These are phyloP conservation scores for Dasyurus viverrinus DNA, from an alignment of 2,113 vertebrate species.

Conservation along the genomic window DNA sequence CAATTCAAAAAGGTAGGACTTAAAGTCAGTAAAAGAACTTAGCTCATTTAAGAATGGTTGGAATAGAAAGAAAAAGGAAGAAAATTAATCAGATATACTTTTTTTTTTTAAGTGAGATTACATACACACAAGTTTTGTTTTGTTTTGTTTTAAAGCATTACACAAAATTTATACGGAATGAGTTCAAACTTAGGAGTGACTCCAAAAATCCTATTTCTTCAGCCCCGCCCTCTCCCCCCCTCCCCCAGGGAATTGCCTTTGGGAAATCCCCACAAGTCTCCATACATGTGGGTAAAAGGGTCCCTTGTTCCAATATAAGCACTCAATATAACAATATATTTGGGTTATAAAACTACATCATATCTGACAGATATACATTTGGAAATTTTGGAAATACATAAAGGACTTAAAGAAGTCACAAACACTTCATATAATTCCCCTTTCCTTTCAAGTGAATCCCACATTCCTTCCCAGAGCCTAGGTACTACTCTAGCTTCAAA, in stretches of 20 bases:
- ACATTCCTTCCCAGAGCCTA: not conserved
- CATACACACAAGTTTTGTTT: not conserved
- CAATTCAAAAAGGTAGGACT: constrained; percentile 28
- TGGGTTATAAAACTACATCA: not conserved
- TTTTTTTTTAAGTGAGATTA: not conserved
- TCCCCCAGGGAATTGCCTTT: not conserved
- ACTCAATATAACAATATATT: not conserved
- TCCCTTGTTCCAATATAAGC: not conserved
- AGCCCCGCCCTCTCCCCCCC: no score
- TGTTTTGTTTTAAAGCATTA: not conserved
- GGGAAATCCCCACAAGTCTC: not conserved
- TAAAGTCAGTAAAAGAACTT: constrained; percentile 8
- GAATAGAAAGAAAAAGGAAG: constrained; percentile 32
- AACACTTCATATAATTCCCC: not conserved
- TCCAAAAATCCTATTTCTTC: not conserved
- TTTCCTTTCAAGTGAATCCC: not conserved
- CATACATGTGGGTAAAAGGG: not conserved
- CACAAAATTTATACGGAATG: not conserved
- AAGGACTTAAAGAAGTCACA: not conserved
- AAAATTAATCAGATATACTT: not conserved
- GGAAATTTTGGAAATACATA: not conserved
- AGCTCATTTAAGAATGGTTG: not conserved
- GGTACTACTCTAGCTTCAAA: not conserved
- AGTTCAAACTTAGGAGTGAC: not conserved
- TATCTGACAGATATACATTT: no score